Base-by-base conservation (phyloP, 1,140 invertebrate genomes). In the Sesamia nonagrioides region DNA sequence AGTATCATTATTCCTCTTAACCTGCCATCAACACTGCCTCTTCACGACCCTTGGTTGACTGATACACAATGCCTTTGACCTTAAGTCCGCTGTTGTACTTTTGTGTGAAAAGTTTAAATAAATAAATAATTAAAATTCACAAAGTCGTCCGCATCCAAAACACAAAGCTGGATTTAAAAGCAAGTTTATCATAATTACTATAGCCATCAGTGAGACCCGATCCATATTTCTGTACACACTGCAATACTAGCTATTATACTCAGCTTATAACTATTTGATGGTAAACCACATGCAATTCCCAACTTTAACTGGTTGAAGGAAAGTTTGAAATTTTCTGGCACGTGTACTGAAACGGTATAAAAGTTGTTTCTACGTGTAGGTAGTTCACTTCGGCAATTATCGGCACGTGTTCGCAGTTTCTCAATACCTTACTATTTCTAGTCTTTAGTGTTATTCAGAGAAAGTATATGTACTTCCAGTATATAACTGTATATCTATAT, bases 321-420 rank as follows among this genome's bases (percentile, higher is more conserved):
- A 63, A 35, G 69, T 58, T 48, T 42, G 60, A 75, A 75, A 69
- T 75, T 5, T 54, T 48, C 15, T 75, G 42, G 5, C 27, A 21
- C 2, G 27, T 18, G 9, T 61, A 61, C 7, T 35, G 42, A 54
- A 63, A 40, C 48, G 69, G 52, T 74, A 74, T 79, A 79, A 74
- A 79, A 79, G 78, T 79, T 75, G 60, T 71, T 60, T 45, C 45
- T 48, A 37, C 73, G 42, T 74, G 75, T 68, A 77, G 71, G 74
- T 78, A 82, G 68, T 79, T 77, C 42, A 42, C 18, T 72, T 35
- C 52, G 63, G 82, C 78, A 80, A 83, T 83, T 83, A 80, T 83
- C 78, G 77, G 77, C 80, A 84, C 80, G 83, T 82, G 82, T 69
- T 79, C 66, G 35, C 69, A 40, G 77, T 77, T 68, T 75, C 66